Conservation (phyloP, 1,140 invertebrate species). For the Vanessa tameamea region DNA sequence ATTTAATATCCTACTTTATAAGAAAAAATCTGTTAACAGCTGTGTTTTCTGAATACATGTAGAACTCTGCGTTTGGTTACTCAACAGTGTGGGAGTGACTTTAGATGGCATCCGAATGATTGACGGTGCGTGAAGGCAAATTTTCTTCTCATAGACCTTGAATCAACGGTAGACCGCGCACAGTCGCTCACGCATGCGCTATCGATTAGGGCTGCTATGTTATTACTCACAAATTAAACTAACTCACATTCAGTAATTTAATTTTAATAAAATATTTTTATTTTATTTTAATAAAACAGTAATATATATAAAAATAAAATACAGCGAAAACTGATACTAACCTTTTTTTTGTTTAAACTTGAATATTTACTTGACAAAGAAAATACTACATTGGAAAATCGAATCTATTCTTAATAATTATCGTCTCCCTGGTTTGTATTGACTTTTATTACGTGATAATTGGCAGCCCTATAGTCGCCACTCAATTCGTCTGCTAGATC, state of each 20-base stretch:
- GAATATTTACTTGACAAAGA: neutral
- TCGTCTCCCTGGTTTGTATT: neutral
- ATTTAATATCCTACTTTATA: neutral
- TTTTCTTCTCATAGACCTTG: conserved; percentile 36
- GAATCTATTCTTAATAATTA: neutral
- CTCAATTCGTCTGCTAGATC: conserved; percentile 31
- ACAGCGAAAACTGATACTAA: neutral
- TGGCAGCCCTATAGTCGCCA: conserved; percentile 23
- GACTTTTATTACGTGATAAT: neutral
- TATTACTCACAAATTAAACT: neutral
- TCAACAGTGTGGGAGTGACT: conserved; percentile 20
- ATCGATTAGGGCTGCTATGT: conserved; percentile 19
- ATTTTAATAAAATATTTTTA: no score
- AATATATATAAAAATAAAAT: neutral
- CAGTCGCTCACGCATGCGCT: conserved; percentile 25
- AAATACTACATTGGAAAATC: no score
- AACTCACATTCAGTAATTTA: no score
- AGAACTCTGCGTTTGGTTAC: conserved; percentile 12
- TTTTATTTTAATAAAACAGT: neutral
- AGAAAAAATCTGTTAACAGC: no score
- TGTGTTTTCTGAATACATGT: neutral
- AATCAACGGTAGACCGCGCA: conserved; percentile 22
- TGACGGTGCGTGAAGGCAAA: conserved; percentile 36
- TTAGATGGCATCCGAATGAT: conserved; percentile 31
- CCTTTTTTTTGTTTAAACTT: neutral